These are phyloP conservation scores for Coccyzus lansbergi DNA, from an alignment of 2,797 vertebrate genomes.

Conservation along the genomic window DNA sequence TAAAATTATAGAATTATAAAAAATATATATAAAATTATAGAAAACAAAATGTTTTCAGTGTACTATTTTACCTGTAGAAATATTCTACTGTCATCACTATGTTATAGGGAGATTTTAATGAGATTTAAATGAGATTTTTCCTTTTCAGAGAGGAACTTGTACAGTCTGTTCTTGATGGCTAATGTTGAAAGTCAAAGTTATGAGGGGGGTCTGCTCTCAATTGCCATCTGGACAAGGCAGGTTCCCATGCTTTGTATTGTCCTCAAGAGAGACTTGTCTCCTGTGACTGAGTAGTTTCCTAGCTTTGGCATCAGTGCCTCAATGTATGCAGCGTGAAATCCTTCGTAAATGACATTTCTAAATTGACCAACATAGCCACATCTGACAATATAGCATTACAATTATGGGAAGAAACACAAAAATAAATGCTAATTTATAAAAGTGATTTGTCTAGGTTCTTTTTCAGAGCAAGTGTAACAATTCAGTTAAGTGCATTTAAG, in stretches of 20 bases:
- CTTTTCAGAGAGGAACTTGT: neutral
- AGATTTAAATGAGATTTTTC: neutral
- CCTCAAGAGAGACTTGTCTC: neutral
- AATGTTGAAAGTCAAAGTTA: neutral
- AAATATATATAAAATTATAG: neutral
- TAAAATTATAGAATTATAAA: neutral
- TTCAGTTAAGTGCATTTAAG: neutral
- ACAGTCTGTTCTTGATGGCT: neutral
- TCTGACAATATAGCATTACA: neutral
- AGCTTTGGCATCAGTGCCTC: neutral
- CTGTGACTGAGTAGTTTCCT: neutral
- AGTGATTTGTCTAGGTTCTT: neutral
- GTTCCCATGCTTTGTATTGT: neutral
- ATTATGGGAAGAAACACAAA: neutral
- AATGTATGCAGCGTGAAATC: neutral
- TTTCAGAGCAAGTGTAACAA: neutral
- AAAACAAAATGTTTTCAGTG: neutral
- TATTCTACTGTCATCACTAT: fast-evolving
- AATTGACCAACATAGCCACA: neutral
- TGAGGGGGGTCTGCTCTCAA: neutral
- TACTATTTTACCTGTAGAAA: neutral
- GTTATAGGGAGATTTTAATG: too few species aligned
- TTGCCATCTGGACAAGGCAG: neutral
- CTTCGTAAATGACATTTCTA: neutral
- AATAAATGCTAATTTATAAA: neutral